Conservation (phyloP, 2,113 vertebrate species). For the Zosterops pallidus region DNA sequence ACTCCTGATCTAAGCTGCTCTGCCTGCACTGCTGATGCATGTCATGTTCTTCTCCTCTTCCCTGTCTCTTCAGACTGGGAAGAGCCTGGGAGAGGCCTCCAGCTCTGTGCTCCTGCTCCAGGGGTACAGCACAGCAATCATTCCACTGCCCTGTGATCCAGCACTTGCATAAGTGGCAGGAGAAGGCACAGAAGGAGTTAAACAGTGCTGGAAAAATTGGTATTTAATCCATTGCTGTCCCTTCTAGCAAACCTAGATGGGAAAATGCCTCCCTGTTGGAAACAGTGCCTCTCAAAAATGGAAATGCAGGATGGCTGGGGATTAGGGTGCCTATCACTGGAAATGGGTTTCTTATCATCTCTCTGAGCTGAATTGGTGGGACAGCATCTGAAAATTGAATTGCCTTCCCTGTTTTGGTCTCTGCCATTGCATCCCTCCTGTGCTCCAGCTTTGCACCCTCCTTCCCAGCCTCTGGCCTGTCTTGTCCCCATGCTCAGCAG, state of each 20-base stretch:
- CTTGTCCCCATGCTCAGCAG: background rate
- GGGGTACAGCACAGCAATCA: background rate
- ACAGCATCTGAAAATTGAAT: slow-evolving; percentile 68
- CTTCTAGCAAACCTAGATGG: slow-evolving; percentile 50
- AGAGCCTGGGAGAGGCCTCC: background rate
- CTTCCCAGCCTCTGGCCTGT: background rate
- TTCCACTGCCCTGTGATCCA: background rate
- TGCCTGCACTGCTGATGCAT: background rate
- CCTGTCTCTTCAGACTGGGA: background rate
- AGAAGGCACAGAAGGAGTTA: slow-evolving; percentile 38
- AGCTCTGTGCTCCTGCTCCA: background rate
- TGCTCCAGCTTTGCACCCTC: background rate
- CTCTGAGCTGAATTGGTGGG: slow-evolving; percentile 57
- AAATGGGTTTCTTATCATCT: slow-evolving; percentile 75
- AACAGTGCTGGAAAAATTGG: slow-evolving; percentile 6
- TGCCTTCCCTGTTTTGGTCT: slow-evolving; percentile 18
- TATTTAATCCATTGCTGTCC: slow-evolving; percentile 48
- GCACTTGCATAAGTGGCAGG: background rate
- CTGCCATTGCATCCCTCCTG: background rate
- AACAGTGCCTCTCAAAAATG: slow-evolving; percentile 8
- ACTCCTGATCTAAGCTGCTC: background rate
- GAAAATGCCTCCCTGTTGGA: slow-evolving; percentile 39
- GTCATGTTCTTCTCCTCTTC: background rate
- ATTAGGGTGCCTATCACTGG: slow-evolving; percentile 59
- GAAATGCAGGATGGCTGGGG: slow-evolving; percentile 56